Conservation (phyloP, 2,113 vertebrate species). For the Cricetomys ansorgei region DNA sequence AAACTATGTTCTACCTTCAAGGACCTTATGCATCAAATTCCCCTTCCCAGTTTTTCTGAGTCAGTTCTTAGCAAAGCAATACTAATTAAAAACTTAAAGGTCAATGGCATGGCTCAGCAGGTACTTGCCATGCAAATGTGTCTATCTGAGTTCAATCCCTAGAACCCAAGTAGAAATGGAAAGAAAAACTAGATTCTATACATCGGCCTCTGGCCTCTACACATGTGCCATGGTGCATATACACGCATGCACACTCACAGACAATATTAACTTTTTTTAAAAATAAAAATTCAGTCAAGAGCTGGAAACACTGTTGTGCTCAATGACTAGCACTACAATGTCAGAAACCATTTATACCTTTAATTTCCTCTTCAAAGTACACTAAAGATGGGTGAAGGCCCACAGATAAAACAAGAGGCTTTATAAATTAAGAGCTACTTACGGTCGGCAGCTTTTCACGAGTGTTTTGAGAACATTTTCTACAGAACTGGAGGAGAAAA, state of each 20-base stretch:
- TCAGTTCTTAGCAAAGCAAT: constrained; percentile 12
- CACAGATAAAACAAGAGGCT: constrained; percentile 49
- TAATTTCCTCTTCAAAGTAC: constrained; percentile 55
- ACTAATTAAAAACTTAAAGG: constrained; percentile 13
- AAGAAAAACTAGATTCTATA: background rate
- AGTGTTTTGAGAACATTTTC: constrained; percentile 97
- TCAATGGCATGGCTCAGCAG: background rate
- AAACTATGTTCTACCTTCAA: background rate
- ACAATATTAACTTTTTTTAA: background rate
- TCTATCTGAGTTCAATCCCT: background rate
- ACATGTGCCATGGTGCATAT: background rate
- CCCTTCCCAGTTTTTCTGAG: constrained; percentile 26
- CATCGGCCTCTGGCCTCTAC: background rate
- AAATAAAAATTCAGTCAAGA: constrained; percentile 22
- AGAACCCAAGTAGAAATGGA: background rate
- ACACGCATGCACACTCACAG: background rate
- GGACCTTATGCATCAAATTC: background rate
- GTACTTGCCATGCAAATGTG: background rate
- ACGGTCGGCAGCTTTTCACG: constrained; percentile 98
- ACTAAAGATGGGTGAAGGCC: background rate
- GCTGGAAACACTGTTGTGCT: background rate
- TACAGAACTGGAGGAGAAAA: constrained; percentile 91
- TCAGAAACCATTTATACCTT: constrained; percentile 44
- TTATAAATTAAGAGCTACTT: constrained; percentile 87
- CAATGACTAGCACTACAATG: constrained; percentile 12